Evolutionary conservation across 2,888 invertebrate genomes (phyloP).

Genomic region (Pammene aurita): DNA sequence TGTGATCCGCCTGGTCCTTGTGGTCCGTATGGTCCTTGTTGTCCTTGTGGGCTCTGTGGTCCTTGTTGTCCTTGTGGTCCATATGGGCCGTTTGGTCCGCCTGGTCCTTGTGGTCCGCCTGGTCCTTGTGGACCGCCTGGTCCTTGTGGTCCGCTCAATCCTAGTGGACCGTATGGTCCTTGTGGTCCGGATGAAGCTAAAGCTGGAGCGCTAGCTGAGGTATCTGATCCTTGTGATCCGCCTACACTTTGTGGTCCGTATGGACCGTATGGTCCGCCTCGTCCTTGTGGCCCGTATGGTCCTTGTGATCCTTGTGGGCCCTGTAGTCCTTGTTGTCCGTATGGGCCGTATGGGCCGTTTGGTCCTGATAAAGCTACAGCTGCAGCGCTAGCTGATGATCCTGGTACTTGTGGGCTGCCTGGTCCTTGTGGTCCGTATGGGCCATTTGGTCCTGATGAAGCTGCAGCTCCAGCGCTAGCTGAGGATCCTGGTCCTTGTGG

Average conservation of each 20-base stretch:
- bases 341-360: constrained; percentile 21
- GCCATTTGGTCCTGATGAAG: constrained; percentile 33
- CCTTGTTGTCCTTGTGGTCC: not conserved
- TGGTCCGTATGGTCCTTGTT: constrained; percentile 26
- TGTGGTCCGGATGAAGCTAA: not conserved
- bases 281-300: constrained; percentile 20
- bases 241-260: constrained; percentile 4
- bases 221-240: constrained; percentile 9
- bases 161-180: constrained; percentile 3
- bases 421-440: constrained; percentile 38
- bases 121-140: constrained; percentile 9
- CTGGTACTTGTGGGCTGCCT: constrained; percentile 23
- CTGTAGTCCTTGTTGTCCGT: constrained; percentile 16
- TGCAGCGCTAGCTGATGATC: constrained; percentile 35
- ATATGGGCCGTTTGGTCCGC: constrained; percentile 5
- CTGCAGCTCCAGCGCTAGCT: constrained; percentile 23
- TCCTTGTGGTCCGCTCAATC: not conserved
- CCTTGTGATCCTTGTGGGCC: constrained; percentile 9
- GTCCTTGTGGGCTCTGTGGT: constrained; percentile 26
- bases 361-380: constrained; percentile 37
- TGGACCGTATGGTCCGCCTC: constrained; percentile 12
- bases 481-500: constrained; percentile 26
- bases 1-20: constrained; percentile 13
- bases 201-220: constrained; percentile 7
- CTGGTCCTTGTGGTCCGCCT: constrained; percentile 12